phyloP scores from a whole-genome alignment of 2,797 vertebrate genomes.

The Hipposideros larvatus region DNA sequence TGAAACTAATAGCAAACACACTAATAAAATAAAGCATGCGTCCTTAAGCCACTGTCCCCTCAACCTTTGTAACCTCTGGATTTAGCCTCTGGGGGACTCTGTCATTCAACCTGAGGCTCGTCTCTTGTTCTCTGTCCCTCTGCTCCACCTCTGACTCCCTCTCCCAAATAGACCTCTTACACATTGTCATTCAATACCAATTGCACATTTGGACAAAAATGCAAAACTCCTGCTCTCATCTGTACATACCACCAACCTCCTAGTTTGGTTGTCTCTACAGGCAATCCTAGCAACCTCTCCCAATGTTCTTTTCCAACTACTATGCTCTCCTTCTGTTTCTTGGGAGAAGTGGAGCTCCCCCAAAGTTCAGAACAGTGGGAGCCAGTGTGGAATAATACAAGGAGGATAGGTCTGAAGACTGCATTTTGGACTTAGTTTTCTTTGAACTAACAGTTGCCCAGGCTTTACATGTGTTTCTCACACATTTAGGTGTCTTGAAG shows the following conservation, averaged over 20 bases:
- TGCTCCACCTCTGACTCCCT: neutral
- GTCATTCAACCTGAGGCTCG: neutral
- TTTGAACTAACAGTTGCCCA: conserved; percentile 2
- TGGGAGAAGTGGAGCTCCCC: neutral
- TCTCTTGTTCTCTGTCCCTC: neutral
- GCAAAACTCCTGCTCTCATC: conserved; percentile 11
- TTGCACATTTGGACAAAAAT: conserved; percentile 51
- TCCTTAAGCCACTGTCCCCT: neutral
- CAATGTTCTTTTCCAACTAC: conserved; percentile 58
- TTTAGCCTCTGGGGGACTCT: neutral
- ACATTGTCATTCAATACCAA: conserved; percentile 33
- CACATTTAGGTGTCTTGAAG: conserved; percentile 39
- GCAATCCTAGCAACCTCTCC: conserved; percentile 34
- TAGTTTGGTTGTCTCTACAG: conserved; percentile 51
- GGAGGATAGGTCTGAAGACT: conserved; percentile 3
- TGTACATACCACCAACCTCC: neutral
- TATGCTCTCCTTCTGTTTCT: conserved; percentile 46
- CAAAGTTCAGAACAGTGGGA: neutral
- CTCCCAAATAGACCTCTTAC: conserved; percentile 19
- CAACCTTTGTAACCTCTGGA: conserved; percentile 19
- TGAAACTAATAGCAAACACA: neutral
- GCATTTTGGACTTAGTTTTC: conserved; percentile 52
- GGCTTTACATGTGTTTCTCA: conserved; percentile 54
- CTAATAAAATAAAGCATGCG: neutral
- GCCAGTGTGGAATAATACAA: neutral